Conservation (phyloP, 2,888 invertebrate genomes). For the Ophion costatus region DNA sequence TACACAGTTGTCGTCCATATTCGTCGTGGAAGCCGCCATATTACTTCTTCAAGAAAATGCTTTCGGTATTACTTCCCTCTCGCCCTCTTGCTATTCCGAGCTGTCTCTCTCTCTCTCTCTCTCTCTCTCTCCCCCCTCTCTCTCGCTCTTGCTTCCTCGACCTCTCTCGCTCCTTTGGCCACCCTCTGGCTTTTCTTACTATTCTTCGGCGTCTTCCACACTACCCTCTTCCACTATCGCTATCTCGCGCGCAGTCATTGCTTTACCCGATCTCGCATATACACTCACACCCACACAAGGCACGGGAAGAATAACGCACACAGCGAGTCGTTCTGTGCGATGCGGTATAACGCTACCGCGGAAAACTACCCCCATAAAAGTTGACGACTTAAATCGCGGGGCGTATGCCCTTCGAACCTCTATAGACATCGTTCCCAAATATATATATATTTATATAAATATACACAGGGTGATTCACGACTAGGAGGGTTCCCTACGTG, state of each 20-base stretch:
- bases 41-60: constrained; percentile 74
- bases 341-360: constrained; percentile 71
- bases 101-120: not conserved
- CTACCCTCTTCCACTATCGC: constrained; percentile 71
- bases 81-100: constrained; percentile 11
- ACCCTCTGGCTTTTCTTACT: constrained; percentile 7
- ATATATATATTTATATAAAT: constrained; percentile 3
- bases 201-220: constrained; percentile 18
- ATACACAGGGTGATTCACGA: not conserved
- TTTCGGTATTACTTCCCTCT: constrained; percentile 22
- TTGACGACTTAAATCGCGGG: constrained; percentile 81
- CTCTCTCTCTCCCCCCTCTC: constrained; percentile 38
- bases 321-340: constrained; percentile 5
- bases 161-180: not conserved
- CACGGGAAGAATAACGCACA: constrained; percentile 18
- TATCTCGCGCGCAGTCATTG: constrained; percentile 64
- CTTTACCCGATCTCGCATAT: constrained; percentile 66
- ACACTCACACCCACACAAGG: not conserved
- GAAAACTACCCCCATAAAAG: constrained; percentile 82
- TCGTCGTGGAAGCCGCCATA: constrained; percentile 79
- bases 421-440: constrained; percentile 36
- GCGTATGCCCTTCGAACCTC: constrained; percentile 76
- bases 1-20: constrained; percentile 81
- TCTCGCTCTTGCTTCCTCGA: constrained; percentile 30
- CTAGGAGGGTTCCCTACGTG: too few species aligned